Percentiles rank a stretch among this genome's conserved stretches.
Conservation (phyloP, 2,113 vertebrate genomes). For the Pipra filicauda region DNA sequence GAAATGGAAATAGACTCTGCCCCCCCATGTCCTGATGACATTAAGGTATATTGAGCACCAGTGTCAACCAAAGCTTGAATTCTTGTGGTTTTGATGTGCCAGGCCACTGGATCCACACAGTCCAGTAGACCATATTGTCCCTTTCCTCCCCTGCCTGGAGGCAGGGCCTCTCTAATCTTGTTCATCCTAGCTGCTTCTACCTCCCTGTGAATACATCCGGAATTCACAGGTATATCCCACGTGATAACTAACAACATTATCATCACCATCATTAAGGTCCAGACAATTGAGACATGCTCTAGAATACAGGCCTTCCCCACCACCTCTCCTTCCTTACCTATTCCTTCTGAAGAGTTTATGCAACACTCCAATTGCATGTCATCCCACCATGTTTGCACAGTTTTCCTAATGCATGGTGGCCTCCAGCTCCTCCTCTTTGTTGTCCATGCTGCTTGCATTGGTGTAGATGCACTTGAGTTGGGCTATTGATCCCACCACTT, state of each 20-base stretch:
- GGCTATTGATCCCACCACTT: neutral
- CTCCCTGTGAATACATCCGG: neutral
- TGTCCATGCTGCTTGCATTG: neutral
- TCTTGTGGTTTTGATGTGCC: neutral
- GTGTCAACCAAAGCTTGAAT: neutral
- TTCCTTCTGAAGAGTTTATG: neutral
- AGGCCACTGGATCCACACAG: neutral
- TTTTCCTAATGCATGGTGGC: neutral
- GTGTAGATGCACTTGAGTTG: neutral
- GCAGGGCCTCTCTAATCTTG: neutral
- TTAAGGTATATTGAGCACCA: neutral
- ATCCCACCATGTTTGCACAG: neutral
- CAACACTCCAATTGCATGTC: neutral
- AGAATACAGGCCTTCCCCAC: neutral
- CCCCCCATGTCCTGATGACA: neutral
- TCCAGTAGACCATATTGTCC: neutral
- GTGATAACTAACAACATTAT: neutral
- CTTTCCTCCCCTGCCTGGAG: neutral
- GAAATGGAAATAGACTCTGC: neutral
- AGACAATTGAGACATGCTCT: neutral
- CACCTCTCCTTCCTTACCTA: neutral
- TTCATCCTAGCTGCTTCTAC: neutral
- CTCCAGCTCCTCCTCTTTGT: neutral
- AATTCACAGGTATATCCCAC: neutral
- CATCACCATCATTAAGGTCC: neutral